These are phyloP conservation scores for Lepilemur ruficaudatus DNA, from an alignment of 2,797 vertebrate species.

Conservation along the genomic window DNA sequence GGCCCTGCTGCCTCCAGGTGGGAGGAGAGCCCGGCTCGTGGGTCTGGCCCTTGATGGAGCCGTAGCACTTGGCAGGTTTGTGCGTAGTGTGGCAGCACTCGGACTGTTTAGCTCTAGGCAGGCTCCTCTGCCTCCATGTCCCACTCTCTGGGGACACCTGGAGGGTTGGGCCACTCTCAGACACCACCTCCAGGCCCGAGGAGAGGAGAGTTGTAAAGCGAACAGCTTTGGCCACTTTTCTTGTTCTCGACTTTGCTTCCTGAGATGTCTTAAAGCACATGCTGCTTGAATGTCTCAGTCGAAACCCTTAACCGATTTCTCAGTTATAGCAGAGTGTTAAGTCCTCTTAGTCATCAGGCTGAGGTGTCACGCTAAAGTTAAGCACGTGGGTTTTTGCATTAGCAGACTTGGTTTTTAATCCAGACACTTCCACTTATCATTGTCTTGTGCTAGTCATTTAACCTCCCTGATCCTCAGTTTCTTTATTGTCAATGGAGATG, in stretches of 20 bases:
- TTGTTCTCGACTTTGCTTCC: background rate
- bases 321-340: fast-evolving
- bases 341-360: background rate
- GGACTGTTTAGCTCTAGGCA: background rate
- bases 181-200: background rate
- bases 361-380: background rate
- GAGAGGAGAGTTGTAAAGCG: background rate
- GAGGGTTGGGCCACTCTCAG: too few species aligned
- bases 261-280: background rate
- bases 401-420: background rate
- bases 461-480: background rate
- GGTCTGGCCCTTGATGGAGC: background rate
- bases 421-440: background rate
- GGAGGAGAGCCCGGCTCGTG: background rate
- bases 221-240: background rate
- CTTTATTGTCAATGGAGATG: background rate
- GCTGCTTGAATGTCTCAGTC: background rate
- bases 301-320: background rate
- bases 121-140: background rate
- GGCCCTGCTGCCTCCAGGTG: background rate
- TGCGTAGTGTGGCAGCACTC: fast-evolving
- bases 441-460: background rate
- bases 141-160: background rate
- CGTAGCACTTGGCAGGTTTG: background rate
- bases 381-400: background rate